phyloP scores from a whole-genome alignment of 2,888 invertebrate species.

The Cartodere bifasciata region DNA sequence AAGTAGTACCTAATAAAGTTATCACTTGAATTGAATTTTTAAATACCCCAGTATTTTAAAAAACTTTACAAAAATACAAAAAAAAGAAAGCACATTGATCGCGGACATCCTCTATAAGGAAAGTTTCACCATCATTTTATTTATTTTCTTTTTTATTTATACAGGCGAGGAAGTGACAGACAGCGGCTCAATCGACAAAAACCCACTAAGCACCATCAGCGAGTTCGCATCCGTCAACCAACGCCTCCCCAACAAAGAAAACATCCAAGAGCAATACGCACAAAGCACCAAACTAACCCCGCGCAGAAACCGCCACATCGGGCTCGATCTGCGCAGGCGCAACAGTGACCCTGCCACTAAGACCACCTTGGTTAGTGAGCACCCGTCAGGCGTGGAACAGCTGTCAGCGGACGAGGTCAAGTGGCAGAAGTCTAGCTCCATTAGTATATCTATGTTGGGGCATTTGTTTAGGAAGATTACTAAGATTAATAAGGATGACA shows the following conservation, averaged over 20 bases:
- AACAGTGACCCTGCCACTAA: slow-evolving; percentile 63
- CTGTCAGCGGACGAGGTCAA: slow-evolving; percentile 44
- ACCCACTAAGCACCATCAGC: slow-evolving; percentile 29
- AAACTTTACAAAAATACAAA: too few relatives aligned
- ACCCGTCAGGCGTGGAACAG: slow-evolving; percentile 32
- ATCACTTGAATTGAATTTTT: too few relatives aligned
- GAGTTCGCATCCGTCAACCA: slow-evolving; percentile 27
- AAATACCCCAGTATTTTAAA: too few relatives aligned
- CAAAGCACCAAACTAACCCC: slow-evolving; percentile 11
- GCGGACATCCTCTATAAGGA: too few relatives aligned
- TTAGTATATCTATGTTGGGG: slow-evolving; percentile 57
- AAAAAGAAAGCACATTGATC: too few relatives aligned
- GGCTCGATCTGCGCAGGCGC: slow-evolving; percentile 46
- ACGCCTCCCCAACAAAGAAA: slow-evolving; percentile 10
- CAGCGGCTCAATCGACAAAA: slow-evolving; percentile 26
- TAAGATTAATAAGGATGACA: slow-evolving; percentile 66
- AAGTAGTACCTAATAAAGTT: too few relatives aligned
- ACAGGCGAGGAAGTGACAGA: slow-evolving; percentile 40
- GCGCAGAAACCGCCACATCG: slow-evolving; percentile 15
- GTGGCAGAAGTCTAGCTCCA: slow-evolving; percentile 42
- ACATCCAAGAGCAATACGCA: slow-evolving; percentile 10
- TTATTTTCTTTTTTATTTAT: too few relatives aligned
- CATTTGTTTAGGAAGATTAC: slow-evolving; percentile 67
- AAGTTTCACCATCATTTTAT: too few relatives aligned
- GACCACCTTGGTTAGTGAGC: slow-evolving; percentile 30